These are phyloP conservation scores for Hemaris fuciformis DNA, from an alignment of 2,888 invertebrate species.

Conservation along the genomic window DNA sequence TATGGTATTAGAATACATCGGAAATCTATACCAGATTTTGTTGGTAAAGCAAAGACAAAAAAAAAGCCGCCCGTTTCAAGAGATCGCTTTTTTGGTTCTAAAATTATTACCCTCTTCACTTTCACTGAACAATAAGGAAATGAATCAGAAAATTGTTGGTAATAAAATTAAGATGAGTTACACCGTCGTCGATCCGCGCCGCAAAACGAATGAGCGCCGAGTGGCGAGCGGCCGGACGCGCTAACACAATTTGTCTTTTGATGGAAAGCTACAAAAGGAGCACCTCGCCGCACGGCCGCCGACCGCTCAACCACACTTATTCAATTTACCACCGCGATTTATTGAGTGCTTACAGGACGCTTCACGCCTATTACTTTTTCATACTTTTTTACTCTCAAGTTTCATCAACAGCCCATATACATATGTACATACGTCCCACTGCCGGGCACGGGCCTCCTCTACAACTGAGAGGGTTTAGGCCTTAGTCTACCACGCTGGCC, in stretches of 20 bases:
- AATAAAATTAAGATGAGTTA: not conserved
- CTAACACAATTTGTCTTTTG: constrained; percentile 4
- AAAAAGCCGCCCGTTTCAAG: too few relatives aligned
- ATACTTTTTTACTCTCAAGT: too few relatives aligned
- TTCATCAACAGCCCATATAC: too few relatives aligned
- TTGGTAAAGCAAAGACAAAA: too few relatives aligned
- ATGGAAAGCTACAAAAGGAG: constrained; percentile 6
- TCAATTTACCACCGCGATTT: not conserved
- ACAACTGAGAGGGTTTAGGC: too few relatives aligned
- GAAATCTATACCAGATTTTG: too few relatives aligned
- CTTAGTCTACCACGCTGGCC: too few relatives aligned
- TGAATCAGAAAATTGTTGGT: not conserved
- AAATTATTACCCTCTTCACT: not conserved
- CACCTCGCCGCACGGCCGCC: not conserved
- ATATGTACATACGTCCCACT: too few relatives aligned
- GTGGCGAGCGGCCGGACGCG: not conserved
- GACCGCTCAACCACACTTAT: not conserved
- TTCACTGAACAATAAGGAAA: not conserved
- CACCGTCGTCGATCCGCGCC: not conserved
- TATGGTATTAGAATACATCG: too few relatives aligned
- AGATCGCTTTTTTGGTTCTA: not conserved
- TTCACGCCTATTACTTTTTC: too few relatives aligned
- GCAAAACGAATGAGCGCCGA: not conserved
- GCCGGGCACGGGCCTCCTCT: too few relatives aligned
- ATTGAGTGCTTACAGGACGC: not conserved